Percentiles rank a stretch among this genome's conserved stretches.
Evolutionary conservation across 2,888 invertebrate genomes (phyloP).

Genomic region (Panopea generosa): DNA sequence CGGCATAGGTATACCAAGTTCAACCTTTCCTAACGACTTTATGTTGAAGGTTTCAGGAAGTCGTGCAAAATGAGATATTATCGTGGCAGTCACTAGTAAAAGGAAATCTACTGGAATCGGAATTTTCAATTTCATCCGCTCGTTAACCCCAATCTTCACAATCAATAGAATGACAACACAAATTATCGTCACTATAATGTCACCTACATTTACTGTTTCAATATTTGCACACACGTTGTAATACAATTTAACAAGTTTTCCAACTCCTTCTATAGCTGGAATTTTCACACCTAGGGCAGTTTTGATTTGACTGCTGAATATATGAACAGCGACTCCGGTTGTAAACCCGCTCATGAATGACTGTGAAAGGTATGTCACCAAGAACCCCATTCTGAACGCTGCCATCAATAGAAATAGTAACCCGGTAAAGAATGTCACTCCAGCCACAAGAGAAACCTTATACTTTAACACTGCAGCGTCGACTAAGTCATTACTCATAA

Average conservation of each 20-base stretch:
- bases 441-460: slow-evolving; percentile 67
- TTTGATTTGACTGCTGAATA: slow-evolving; percentile 67
- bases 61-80: slow-evolving; percentile 72
- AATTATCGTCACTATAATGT: slow-evolving; percentile 89
- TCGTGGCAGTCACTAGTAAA: slow-evolving; percentile 70
- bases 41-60: slow-evolving; percentile 62
- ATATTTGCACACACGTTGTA: slow-evolving; percentile 87
- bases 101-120: slow-evolving; percentile 82
- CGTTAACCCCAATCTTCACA: slow-evolving; percentile 81
- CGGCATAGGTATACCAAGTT: slow-evolving; percentile 75
- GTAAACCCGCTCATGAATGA: slow-evolving; percentile 75
- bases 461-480: slow-evolving; percentile 60
- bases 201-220: slow-evolving; percentile 88
- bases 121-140: slow-evolving; percentile 70
- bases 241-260: slow-evolving; percentile 86
- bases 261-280: slow-evolving; percentile 47
- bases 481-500: background rate
- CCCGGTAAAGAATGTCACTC: slow-evolving; percentile 63
- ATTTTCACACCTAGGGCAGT: slow-evolving; percentile 63
- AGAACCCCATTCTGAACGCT: slow-evolving; percentile 68
- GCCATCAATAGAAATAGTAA: slow-evolving; percentile 68
- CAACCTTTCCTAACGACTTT: slow-evolving; percentile 68
- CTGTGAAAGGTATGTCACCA: slow-evolving; percentile 71
- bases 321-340: slow-evolving; percentile 70
- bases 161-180: slow-evolving; percentile 89